These are phyloP conservation scores for Oncorhynchus nerka DNA, from an alignment of 2,113 vertebrate genomes.

Conservation along the genomic window DNA sequence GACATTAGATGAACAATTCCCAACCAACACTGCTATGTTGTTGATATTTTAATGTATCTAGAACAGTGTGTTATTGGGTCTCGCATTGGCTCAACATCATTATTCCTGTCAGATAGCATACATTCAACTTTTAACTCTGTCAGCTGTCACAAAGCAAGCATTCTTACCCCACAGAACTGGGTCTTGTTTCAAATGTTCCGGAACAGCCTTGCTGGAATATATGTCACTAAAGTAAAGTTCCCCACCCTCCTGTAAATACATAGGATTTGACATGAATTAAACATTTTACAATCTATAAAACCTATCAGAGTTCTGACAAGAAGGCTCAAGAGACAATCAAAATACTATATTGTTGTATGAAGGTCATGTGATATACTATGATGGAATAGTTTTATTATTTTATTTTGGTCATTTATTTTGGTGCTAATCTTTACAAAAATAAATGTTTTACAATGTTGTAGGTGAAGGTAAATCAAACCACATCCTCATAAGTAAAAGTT, in stretches of 20 bases:
- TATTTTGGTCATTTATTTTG: not conserved
- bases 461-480: not conserved
- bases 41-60: slow-evolving; percentile 1
- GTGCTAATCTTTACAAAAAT: not conserved
- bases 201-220: slow-evolving; percentile 53
- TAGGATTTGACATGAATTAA: slow-evolving; percentile 20
- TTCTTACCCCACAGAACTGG: slow-evolving; percentile 50
- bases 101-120: slow-evolving; percentile 29
- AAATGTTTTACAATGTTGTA: not conserved
- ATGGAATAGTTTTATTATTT: not conserved
- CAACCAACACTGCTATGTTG: not conserved
- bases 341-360: not conserved
- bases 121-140: slow-evolving; percentile 44
- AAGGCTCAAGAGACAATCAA: no score
- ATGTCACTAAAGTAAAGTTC: slow-evolving; percentile 53
- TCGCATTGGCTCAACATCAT: not conserved
- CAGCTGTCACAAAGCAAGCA: slow-evolving; percentile 42
- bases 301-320: not conserved
- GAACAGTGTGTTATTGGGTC: slow-evolving; percentile 1
- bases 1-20: not conserved
- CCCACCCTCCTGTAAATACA: slow-evolving; percentile 49
- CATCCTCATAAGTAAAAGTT: not conserved
- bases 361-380: not conserved
- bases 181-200: slow-evolving; percentile 65
- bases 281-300: not conserved